Conservation (phyloP, 2,797 vertebrate species). For the Aplochiton taeniatus region DNA sequence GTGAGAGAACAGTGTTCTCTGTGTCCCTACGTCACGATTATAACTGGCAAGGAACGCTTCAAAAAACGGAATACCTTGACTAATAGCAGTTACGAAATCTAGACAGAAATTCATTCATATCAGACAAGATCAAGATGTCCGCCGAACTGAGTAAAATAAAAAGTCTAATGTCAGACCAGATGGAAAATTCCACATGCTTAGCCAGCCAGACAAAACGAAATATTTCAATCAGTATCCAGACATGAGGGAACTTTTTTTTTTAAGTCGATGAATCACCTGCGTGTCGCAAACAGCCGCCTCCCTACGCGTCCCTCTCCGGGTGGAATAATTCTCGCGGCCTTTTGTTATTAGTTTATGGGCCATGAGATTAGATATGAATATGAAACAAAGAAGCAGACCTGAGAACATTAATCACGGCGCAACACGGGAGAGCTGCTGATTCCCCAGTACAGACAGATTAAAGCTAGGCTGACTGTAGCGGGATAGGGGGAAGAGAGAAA, state of each 20-base stretch:
- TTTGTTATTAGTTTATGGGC: constrained; percentile 97
- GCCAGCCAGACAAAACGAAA: constrained; percentile 67
- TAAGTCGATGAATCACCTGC: constrained; percentile 73
- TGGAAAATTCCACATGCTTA: constrained; percentile 45
- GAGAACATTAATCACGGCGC: constrained; percentile 80
- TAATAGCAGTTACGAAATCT: no score
- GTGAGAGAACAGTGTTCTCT: no score
- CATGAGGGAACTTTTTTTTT: constrained; percentile 58
- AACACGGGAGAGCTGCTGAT: constrained; percentile 76
- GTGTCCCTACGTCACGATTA: no score
- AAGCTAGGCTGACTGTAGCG: no score
- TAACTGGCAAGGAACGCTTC: no score
- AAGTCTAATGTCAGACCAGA: no score
- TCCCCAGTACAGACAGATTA: constrained; percentile 41
- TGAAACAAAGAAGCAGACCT: constrained; percentile 80
- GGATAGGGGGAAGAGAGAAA: constrained; percentile 41
- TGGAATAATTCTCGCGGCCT: constrained; percentile 88
- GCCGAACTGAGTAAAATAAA: no score
- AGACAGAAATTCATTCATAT: no score
- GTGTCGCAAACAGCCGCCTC: constrained; percentile 64
- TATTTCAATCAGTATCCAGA: constrained; percentile 69
- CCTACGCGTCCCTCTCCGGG: constrained; percentile 67
- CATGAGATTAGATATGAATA: constrained; percentile 97
- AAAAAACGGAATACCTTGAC: no score
- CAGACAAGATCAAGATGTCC: no score